These are phyloP conservation scores for Scyliorhinus canicula DNA, from an alignment of 2,797 vertebrate genomes.

Conservation along the genomic window DNA sequence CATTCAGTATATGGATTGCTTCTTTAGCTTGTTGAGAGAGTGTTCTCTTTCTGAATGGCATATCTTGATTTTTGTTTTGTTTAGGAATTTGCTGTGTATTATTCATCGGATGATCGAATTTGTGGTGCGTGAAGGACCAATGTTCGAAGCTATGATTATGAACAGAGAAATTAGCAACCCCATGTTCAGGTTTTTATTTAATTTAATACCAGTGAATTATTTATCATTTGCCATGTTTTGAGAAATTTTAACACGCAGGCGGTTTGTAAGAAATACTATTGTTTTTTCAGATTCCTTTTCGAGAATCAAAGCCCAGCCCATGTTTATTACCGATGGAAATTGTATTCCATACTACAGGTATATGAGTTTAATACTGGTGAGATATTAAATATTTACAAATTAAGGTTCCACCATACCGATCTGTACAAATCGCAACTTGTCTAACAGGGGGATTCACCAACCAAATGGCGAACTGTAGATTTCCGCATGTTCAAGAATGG, in stretches of 20 bases:
- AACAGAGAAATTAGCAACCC: constrained; percentile 98
- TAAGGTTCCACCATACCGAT: background rate
- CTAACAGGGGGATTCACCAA: constrained; percentile 84
- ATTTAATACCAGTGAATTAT: background rate
- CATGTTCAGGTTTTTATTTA: constrained; percentile 83
- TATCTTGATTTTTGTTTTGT: constrained; percentile 34
- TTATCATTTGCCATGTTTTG: background rate
- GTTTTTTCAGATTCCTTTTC: constrained; percentile 83
- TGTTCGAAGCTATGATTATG: constrained; percentile 99
- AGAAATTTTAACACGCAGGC: background rate
- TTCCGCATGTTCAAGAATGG: constrained; percentile 98
- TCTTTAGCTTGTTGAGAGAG: background rate
- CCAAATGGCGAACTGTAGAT: constrained; percentile 92
- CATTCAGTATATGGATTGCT: background rate
- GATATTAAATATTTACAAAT: constrained; percentile 25
- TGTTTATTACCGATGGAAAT: constrained; percentile 96
- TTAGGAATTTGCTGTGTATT: constrained; percentile 54
- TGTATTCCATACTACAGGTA: constrained; percentile 96
- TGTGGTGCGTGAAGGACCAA: constrained; percentile 99
- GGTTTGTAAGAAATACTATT: background rate
- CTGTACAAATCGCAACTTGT: constrained; percentile 25
- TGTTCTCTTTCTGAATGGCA: background rate
- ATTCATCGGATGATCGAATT: constrained; percentile 99
- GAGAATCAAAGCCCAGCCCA: constrained; percentile 98
- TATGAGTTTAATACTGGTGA: constrained; percentile 38